phyloP scores from a whole-genome alignment of 2,113 vertebrate species.

The Nannobrachium achirus region DNA sequence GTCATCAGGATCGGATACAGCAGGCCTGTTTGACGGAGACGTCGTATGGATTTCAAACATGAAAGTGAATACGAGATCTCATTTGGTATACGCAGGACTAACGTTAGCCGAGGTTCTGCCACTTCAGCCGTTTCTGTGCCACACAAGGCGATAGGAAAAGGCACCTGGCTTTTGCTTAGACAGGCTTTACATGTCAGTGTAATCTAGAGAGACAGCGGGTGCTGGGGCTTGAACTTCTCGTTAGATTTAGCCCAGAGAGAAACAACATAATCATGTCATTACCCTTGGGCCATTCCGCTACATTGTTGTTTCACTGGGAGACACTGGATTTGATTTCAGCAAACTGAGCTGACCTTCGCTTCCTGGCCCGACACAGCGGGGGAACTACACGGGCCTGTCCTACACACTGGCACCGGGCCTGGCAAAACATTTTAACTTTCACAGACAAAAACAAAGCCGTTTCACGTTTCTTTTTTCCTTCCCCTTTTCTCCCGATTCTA shows the following conservation, averaged over 20 bases:
- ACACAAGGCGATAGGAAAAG: slow-evolving; percentile 55
- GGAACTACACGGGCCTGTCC: slow-evolving; percentile 56
- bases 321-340: slow-evolving; percentile 68
- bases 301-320: slow-evolving; percentile 64
- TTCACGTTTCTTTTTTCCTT: slow-evolving; percentile 34
- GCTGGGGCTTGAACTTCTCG: slow-evolving; percentile 41
- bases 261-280: slow-evolving; percentile 63
- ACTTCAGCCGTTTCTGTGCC: slow-evolving; percentile 57
- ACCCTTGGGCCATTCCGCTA: slow-evolving; percentile 55
- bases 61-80: slow-evolving; percentile 58
- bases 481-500: slow-evolving; percentile 48
- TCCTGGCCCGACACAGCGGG: slow-evolving; percentile 53
- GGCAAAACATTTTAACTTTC: slow-evolving; percentile 69
- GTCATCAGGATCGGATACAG: slow-evolving; percentile 51
- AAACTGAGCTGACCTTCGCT: slow-evolving; percentile 62
- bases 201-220: slow-evolving; percentile 54
- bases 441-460: slow-evolving; percentile 69
- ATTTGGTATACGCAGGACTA: slow-evolving; percentile 35
- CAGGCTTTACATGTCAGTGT: slow-evolving; percentile 51
- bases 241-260: slow-evolving; percentile 62
- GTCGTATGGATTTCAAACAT: slow-evolving; percentile 58
- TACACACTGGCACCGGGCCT: slow-evolving; percentile 62
- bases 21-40: slow-evolving; percentile 57
- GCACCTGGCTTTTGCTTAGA: slow-evolving; percentile 66
- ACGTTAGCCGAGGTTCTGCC: slow-evolving; percentile 45